Conservation (phyloP, 37 sponge, comb jelly and placozoan genomes). For the Ianthella basta region DNA sequence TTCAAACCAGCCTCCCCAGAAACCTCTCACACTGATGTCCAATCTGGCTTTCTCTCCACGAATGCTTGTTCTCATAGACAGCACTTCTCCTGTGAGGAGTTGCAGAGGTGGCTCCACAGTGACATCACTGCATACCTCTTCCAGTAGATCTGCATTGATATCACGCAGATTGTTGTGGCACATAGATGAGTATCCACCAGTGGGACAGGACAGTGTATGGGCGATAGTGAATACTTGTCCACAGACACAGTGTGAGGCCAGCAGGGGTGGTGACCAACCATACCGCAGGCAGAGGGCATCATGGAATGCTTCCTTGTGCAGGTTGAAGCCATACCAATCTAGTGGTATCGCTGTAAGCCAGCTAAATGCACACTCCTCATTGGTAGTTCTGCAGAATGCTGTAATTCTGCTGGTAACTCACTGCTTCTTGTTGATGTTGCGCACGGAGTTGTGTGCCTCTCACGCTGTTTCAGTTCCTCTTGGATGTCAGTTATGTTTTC, state of each 20-base stretch:
- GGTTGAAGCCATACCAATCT: background rate
- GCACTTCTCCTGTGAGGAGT: constrained; percentile 14
- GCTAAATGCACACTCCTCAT: background rate
- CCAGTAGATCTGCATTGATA: background rate
- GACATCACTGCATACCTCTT: background rate
- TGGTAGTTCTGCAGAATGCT: background rate
- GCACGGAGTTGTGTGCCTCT: background rate
- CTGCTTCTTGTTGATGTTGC: background rate
- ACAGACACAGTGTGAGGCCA: background rate
- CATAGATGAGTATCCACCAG: too few relatives aligned
- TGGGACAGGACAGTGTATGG: too few relatives aligned
- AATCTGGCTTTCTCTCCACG: background rate
- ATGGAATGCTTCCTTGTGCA: background rate
- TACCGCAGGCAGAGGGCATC: background rate
- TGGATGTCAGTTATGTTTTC: background rate
- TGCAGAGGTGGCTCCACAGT: background rate
- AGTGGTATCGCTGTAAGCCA: background rate
- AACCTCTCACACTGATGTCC: background rate
- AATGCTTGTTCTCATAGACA: background rate
- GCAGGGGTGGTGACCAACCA: background rate
- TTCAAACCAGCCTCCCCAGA: background rate
- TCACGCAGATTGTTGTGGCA: background rate
- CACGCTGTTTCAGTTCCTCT: background rate
- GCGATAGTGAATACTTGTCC: background rate
- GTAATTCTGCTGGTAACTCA: background rate